These are phyloP conservation scores for Pseudolycoriella hygida DNA, from an alignment of 2,888 invertebrate species.

Conservation along the genomic window DNA sequence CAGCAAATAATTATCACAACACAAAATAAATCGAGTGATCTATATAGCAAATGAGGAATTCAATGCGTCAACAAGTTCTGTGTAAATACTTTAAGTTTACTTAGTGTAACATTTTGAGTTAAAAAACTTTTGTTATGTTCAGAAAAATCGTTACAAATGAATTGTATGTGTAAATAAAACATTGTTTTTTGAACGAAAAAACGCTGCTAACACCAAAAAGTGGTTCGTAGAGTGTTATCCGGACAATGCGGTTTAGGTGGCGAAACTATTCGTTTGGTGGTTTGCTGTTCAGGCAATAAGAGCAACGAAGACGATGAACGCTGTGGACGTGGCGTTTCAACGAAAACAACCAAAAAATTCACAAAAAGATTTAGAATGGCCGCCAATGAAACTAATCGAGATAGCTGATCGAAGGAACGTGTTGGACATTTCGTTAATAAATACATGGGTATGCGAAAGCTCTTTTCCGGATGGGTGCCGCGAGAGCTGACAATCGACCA, in stretches of 20 bases:
- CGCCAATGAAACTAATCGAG: conserved; percentile 12
- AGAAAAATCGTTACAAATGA: background rate
- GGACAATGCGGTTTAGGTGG: too few relatives aligned
- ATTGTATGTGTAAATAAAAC: background rate
- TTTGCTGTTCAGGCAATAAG: conserved; percentile 7
- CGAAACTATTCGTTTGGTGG: conserved; percentile 7
- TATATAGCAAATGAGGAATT: too few relatives aligned
- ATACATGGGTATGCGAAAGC: background rate
- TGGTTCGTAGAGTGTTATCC: conserved; percentile 9
- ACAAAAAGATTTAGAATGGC: conserved; percentile 9
- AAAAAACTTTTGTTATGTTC: background rate
- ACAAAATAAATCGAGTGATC: too few relatives aligned
- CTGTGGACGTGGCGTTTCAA: conserved; percentile 5
- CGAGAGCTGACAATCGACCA: too few relatives aligned
- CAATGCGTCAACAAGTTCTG: too few relatives aligned
- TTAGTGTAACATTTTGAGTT: background rate
- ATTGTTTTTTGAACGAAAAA: conserved; percentile 1
- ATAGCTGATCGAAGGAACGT: conserved; percentile 12
- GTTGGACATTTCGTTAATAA: background rate
- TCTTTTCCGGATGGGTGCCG: background rate
- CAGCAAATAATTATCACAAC: too few relatives aligned
- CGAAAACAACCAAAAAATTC: conserved; percentile 11
- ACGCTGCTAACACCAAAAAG: conserved; percentile 2
- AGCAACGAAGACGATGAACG: conserved; percentile 7
- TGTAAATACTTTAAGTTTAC: background rate